phyloP scores from a whole-genome alignment of 2,113 vertebrate species.

The Dryoscopus gambensis region DNA sequence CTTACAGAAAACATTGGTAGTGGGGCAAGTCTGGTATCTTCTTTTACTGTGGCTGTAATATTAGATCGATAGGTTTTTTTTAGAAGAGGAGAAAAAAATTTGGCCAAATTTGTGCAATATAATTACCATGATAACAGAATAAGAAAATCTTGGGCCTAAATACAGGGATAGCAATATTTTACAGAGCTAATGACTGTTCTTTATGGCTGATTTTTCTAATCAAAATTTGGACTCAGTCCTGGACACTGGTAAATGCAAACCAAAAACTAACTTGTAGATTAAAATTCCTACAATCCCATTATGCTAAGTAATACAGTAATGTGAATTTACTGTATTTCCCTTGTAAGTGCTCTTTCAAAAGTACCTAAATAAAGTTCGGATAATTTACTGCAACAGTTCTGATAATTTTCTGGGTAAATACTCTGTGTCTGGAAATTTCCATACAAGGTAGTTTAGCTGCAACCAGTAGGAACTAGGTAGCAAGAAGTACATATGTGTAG shows the following conservation, averaged over 20 bases:
- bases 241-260: background rate
- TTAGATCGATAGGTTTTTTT: background rate
- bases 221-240: background rate
- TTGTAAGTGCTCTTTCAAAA: background rate
- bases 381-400: background rate
- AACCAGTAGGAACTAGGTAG: background rate
- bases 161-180: background rate
- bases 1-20: background rate
- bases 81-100: background rate
- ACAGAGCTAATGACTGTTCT: background rate
- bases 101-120: background rate
- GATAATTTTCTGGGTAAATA: background rate
- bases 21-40: background rate
- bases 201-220: background rate
- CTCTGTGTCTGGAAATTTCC: background rate
- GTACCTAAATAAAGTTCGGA: background rate
- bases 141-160: background rate
- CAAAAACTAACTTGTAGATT: background rate
- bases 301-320: background rate
- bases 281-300: background rate
- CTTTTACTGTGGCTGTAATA: background rate
- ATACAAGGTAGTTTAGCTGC: background rate
- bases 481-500: background rate
- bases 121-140: background rate
- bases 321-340: background rate